Evolutionary conservation across 2,888 invertebrate genomes (phyloP), one percentile per base, ranked within the genome.

Genomic region (Lordiphosa fenestrarum): DNA sequence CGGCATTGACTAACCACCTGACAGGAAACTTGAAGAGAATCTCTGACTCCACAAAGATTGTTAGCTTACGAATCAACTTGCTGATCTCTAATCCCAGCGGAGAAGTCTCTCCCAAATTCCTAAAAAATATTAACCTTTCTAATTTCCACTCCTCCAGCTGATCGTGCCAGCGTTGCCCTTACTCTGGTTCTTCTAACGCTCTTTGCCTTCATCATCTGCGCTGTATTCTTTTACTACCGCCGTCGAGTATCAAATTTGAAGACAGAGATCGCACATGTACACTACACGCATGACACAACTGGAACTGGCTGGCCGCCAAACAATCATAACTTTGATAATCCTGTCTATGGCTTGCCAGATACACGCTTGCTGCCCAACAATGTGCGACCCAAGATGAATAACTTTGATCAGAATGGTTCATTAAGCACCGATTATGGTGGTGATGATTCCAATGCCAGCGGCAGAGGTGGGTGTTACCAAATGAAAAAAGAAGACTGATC

Each of bases 271-370:
- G 95, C 95, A 2, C 95, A 96, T 86, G 96, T 90, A 0, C 95
- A 96, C 80, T 97, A 96, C 86, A 95, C 94, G 25, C 94, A 95
- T 4, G 95, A 96, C 86, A 94, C 96, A 0, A 91, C 91, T 70
- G 59, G 47, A 3, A 69, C 76, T 1, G 90, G 91, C 47, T 86
- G 86, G 84, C 82, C 87, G 6, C 86, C 87, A 56, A 78, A 85
- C 15, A 87, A 88, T 88, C 82, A 84, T 88, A 96, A 97, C 89
- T 97, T 97, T 89, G 97, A 97, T 90, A 97, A 97, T 91, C 97
- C 97, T 0, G 96, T 96, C 4, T 97, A 97, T 89, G 94, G 95
- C 9, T 94, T 93, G 90, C 93, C 95, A 88, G 89, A 87, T 19
- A 90, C 89, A 15, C 52, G 91, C 90, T 71, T 91, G 78, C 64